phyloP scores from a whole-genome alignment of 2,888 invertebrate species.

The Ectropis crepuscularia region DNA sequence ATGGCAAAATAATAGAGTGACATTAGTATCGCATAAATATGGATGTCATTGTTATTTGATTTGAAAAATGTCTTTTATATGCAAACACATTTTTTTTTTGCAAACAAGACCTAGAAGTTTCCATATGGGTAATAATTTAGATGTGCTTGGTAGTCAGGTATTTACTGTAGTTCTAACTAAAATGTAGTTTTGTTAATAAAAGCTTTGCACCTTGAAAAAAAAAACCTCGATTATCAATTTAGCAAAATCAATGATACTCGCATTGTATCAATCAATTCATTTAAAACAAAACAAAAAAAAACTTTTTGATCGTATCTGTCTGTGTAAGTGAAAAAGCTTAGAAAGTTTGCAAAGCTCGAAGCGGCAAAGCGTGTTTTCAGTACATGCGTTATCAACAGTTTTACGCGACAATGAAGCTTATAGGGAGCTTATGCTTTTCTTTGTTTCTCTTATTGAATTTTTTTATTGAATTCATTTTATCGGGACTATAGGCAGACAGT shows the following conservation, averaged over 20 bases:
- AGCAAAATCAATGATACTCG: neutral
- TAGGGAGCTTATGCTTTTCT: slow-evolving; percentile 35
- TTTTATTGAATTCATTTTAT: slow-evolving; percentile 36
- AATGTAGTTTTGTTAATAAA: too few species aligned
- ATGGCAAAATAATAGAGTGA: too few species aligned
- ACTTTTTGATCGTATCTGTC: neutral
- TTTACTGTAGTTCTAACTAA: too few species aligned
- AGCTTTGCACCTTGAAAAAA: too few species aligned
- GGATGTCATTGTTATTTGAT: too few species aligned
- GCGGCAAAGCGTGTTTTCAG: slow-evolving; percentile 47
- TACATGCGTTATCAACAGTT: slow-evolving; percentile 56
- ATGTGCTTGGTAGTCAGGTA: too few species aligned
- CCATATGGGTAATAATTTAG: too few species aligned
- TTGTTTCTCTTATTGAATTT: slow-evolving; percentile 41
- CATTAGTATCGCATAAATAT: too few species aligned
- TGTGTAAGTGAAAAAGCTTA: slow-evolving; percentile 3
- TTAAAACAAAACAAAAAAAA: neutral
- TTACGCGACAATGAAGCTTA: slow-evolving; percentile 48
- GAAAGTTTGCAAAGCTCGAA: slow-evolving; percentile 1
- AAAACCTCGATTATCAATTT: too few species aligned
- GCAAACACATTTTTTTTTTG: too few species aligned
- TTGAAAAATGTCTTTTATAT: too few species aligned
- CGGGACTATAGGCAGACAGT: slow-evolving; percentile 29
- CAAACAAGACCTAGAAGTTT: too few species aligned
- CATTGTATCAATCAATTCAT: neutral